Evolutionary conservation across 2,888 invertebrate species (phyloP).

Genomic region (Zygaena filipendulae): DNA sequence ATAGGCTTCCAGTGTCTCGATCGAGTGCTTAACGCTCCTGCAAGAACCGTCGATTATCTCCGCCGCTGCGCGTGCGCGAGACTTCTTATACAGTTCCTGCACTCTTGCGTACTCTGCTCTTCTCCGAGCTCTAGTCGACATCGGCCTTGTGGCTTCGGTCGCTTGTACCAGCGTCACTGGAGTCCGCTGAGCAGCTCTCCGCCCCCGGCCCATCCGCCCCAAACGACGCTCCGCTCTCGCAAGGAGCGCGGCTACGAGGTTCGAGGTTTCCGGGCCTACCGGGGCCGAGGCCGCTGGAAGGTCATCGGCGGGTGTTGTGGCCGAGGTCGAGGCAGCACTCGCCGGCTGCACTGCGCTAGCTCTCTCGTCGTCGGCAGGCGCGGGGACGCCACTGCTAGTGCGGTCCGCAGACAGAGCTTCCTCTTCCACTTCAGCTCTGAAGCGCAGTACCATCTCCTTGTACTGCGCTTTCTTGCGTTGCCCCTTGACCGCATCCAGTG

Average conservation of each 20-base stretch:
- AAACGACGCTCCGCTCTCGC: conserved; percentile 2
- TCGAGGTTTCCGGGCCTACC: too few relatives aligned
- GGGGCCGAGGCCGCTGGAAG: too few relatives aligned
- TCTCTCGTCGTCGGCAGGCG: too few relatives aligned
- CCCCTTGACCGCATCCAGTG: conserved; percentile 14
- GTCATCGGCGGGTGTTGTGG: too few relatives aligned
- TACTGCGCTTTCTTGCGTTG: conserved; percentile 11
- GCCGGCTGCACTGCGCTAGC: too few relatives aligned
- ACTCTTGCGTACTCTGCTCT: conserved; percentile 16
- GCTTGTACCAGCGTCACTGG: not conserved
- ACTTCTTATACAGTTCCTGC: conserved; percentile 14
- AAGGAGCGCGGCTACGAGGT: too few relatives aligned
- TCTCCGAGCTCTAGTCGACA: conserved; percentile 6
- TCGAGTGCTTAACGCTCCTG: conserved; percentile 10
- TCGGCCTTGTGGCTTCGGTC: too few relatives aligned
- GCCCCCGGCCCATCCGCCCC: conserved; percentile 3
- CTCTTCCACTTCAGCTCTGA: conserved; percentile 1
- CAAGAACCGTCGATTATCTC: conserved; percentile 15
- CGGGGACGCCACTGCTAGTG: too few relatives aligned
- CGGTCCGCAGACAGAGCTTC: too few relatives aligned
- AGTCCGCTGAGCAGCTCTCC: conserved; percentile 5
- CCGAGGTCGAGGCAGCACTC: too few relatives aligned
- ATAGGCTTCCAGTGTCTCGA: conserved; percentile 15
- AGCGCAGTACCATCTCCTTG: conserved; percentile 8
- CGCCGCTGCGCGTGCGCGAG: conserved; percentile 12